A percentile compares a stretch with the other conserved stretches of the same genome.
phyloP scores from a whole-genome alignment of 2,113 vertebrate genomes.

The Acrocephalus kingi region DNA sequence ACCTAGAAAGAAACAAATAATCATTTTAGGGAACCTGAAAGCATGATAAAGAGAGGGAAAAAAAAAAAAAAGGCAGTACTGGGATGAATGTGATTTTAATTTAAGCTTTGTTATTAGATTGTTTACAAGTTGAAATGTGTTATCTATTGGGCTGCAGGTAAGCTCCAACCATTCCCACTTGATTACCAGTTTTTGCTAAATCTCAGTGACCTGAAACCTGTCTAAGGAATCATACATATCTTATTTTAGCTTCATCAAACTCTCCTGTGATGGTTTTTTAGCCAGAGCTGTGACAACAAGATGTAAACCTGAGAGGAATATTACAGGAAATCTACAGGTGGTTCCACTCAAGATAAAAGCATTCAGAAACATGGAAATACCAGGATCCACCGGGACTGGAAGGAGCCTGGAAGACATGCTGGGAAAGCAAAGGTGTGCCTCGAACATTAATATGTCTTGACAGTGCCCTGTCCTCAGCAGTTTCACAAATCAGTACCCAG shows the following conservation, averaged over 20 bases:
- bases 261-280: neutral
- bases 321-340: neutral
- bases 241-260: neutral
- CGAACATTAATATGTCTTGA: neutral
- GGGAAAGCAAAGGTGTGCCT: neutral
- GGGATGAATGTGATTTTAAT: neutral
- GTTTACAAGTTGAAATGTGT: neutral
- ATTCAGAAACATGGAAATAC: neutral
- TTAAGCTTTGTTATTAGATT: neutral
- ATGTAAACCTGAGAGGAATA: neutral
- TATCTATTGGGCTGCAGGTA: neutral
- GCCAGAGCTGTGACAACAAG: neutral
- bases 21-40: neutral
- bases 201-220: neutral
- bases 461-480: neutral
- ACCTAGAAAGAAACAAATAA: constrained; percentile 29
- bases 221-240: neutral
- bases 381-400: neutral
- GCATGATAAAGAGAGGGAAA: neutral
- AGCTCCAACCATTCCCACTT: neutral
- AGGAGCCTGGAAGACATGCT: neutral
- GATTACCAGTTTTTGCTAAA: neutral
- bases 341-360: neutral
- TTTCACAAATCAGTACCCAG: neutral
- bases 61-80: neutral